Conservation (phyloP, 2,888 invertebrate species). For the Agriotes lineatus region DNA sequence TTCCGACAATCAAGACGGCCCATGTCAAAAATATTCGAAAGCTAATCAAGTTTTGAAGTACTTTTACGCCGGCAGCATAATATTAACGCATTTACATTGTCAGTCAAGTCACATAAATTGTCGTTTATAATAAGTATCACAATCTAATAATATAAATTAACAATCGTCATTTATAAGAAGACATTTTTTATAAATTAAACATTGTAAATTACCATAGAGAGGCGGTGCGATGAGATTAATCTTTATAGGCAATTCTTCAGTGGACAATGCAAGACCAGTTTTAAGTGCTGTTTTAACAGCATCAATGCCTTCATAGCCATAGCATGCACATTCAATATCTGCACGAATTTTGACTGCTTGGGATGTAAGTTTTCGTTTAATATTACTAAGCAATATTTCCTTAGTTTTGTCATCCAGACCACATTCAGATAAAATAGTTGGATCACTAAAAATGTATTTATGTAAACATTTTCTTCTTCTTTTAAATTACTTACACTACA, state of each 20-base stretch:
- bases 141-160: too few species aligned
- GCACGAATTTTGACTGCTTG: slow-evolving; percentile 97
- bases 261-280: slow-evolving; percentile 90
- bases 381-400: slow-evolving; percentile 92
- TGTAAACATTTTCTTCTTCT: too few species aligned
- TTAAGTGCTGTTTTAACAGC: slow-evolving; percentile 95
- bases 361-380: slow-evolving; percentile 94
- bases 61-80: too few species aligned
- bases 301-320: slow-evolving; percentile 98
- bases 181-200: too few species aligned
- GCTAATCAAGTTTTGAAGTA: too few species aligned
- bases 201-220: slow-evolving; percentile 88
- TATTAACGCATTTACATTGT: too few species aligned
- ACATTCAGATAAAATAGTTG: slow-evolving; percentile 95
- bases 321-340: slow-evolving; percentile 94
- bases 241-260: slow-evolving; percentile 95
- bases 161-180: too few species aligned
- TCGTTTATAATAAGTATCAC: too few species aligned
- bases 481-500: slow-evolving; percentile 84
- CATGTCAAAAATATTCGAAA: too few species aligned
- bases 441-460: slow-evolving; percentile 81
- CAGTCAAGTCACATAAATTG: too few species aligned
- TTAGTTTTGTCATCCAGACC: slow-evolving; percentile 93
- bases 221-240: slow-evolving; percentile 99
- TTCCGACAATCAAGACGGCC: too few species aligned